phyloP scores from a whole-genome alignment of 30 jellyfish, hydroid and myxozoan species.

The Aurelia sp. region DNA sequence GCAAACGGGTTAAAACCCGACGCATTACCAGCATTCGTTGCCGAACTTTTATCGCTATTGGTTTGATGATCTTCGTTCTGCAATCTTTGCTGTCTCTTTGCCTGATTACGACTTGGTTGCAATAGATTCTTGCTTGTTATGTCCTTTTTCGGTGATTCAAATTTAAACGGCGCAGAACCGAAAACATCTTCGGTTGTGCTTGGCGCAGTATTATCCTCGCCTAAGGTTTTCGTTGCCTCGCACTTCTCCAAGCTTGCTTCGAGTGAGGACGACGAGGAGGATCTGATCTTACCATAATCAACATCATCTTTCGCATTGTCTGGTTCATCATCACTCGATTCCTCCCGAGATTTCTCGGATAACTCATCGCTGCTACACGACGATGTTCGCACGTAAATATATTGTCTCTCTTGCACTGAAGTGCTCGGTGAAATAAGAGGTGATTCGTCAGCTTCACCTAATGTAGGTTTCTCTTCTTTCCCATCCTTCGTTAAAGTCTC shows the following conservation, averaged over 20 bases:
- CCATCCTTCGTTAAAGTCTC: neutral
- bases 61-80: neutral
- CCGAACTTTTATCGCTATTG: neutral
- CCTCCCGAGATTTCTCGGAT: constrained; percentile 18
- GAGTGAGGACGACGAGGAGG: constrained; percentile 44
- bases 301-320: constrained; percentile 24
- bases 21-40: constrained; percentile 2
- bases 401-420: constrained; percentile 61
- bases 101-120: neutral
- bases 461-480: constrained; percentile 38
- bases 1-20: constrained; percentile 24
- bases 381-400: constrained; percentile 85
- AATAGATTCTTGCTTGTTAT: neutral
- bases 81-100: neutral
- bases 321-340: constrained; percentile 62
- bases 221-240: neutral
- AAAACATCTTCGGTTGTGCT: constrained; percentile 63
- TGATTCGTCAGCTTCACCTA: constrained; percentile 75
- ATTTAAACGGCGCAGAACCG: constrained; percentile 94
- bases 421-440: constrained; percentile 87
- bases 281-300: constrained; percentile 30
- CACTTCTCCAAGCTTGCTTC: constrained; percentile 29
- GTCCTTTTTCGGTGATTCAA: constrained; percentile 6
- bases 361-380: constrained; percentile 94
- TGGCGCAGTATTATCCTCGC: neutral